These are phyloP conservation scores for Drosophila ochracea DNA, from an alignment of 2,888 invertebrate species.

Conservation along the genomic window DNA sequence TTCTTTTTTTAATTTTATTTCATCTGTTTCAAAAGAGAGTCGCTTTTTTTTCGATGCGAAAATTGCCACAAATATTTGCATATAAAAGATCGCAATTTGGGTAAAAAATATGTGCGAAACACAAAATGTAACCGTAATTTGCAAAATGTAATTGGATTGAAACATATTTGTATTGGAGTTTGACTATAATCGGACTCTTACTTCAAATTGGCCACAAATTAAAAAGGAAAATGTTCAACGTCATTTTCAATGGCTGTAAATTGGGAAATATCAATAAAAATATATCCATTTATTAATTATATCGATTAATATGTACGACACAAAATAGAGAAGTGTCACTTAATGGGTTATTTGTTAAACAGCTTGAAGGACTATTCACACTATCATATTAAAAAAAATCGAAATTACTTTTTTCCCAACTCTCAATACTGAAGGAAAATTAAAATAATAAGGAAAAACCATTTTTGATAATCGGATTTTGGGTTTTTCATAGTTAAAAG, in stretches of 20 bases:
- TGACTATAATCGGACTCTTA: constrained; percentile 29
- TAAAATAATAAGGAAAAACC: neutral
- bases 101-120: constrained; percentile 14
- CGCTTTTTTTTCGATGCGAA: constrained; percentile 26
- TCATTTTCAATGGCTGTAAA: neutral
- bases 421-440: neutral
- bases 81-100: constrained; percentile 44
- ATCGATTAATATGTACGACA: neutral
- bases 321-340: neutral
- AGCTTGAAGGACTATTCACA: neutral
- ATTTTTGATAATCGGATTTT: too few relatives aligned
- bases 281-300: neutral
- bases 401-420: neutral
- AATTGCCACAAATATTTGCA: constrained; percentile 41
- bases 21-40: neutral
- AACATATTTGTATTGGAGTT: constrained; percentile 29
- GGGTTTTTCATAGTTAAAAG: too few relatives aligned
- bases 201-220: constrained; percentile 21
- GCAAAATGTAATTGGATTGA: constrained; percentile 40
- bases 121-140: constrained; percentile 20
- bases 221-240: neutral
- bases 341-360: neutral
- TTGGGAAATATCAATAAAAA: neutral
- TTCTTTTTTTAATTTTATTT: constrained; percentile 12
- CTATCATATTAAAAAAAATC: neutral